A percentile compares a stretch with the other conserved stretches of the same genome.
Evolutionary conservation across 2,113 vertebrate genomes (phyloP).

Genomic region (Anoplopoma fimbria): DNA sequence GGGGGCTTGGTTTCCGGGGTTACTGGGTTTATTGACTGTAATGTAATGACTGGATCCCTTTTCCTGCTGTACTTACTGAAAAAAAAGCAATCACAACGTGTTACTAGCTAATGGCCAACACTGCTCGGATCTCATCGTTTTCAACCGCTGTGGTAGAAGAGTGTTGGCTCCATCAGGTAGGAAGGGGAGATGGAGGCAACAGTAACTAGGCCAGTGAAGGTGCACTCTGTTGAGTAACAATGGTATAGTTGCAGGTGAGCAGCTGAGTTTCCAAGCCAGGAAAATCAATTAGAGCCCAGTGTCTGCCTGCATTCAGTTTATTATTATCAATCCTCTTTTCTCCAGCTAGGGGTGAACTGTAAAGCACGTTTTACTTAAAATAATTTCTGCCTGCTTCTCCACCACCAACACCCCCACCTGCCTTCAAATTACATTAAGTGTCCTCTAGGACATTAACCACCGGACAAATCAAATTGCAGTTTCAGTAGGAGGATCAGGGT

Average conservation of each 20-base stretch:
- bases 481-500: slow-evolving; percentile 69
- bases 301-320: slow-evolving; percentile 66
- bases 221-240: slow-evolving; percentile 48
- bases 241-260: slow-evolving; percentile 61
- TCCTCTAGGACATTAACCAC: slow-evolving; percentile 78
- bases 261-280: slow-evolving; percentile 60
- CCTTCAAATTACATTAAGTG: slow-evolving; percentile 75
- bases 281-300: slow-evolving; percentile 70
- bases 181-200: slow-evolving; percentile 6
- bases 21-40: background rate
- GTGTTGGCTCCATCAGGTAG: slow-evolving; percentile 10
- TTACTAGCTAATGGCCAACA: background rate
- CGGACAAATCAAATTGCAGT: slow-evolving; percentile 78
- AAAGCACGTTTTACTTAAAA: slow-evolving; percentile 63
- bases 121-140: slow-evolving; percentile 18
- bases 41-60: background rate
- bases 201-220: slow-evolving; percentile 33
- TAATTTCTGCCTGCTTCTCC: slow-evolving; percentile 46
- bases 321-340: slow-evolving; percentile 44
- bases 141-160: background rate
- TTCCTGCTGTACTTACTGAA: background rate
- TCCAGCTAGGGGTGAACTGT: slow-evolving; percentile 35
- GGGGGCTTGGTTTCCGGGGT: background rate
- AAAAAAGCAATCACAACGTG: background rate
- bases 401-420: slow-evolving; percentile 15